phyloP scores from a whole-genome alignment of 2,888 invertebrate genomes.

The Volucella inflata region DNA sequence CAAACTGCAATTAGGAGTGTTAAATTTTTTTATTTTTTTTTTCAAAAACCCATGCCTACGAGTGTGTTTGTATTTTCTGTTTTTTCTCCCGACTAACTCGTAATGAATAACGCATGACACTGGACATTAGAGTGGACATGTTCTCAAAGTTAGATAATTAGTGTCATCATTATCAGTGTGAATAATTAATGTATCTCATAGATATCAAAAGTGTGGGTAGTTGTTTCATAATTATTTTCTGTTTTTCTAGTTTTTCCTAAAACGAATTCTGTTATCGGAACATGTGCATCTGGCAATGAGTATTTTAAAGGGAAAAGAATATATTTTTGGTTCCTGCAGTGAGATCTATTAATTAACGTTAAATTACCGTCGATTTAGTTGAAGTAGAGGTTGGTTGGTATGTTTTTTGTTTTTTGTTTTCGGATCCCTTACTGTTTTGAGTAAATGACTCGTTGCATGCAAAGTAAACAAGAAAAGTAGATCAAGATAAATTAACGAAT shows the following conservation, averaged over 20 bases:
- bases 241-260: not conserved
- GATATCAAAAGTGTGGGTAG: constrained; percentile 21
- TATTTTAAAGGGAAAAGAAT: constrained; percentile 34
- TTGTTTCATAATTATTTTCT: not conserved
- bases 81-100: constrained; percentile 15
- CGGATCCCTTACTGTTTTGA: constrained; percentile 32
- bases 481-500: too few species aligned
- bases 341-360: constrained; percentile 74
- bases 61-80: not conserved
- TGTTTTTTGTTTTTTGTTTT: too few species aligned
- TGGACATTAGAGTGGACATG: constrained; percentile 18
- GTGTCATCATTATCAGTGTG: constrained; percentile 71
- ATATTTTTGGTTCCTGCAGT: constrained; percentile 62
- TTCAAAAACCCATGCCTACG: not conserved
- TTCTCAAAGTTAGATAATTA: constrained; percentile 69
- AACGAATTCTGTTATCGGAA: constrained; percentile 47
- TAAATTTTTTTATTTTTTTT: constrained; percentile 9
- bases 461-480: constrained; percentile 41
- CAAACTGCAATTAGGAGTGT: constrained; percentile 64
- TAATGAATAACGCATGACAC: not conserved
- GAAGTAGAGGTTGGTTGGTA: constrained; percentile 38
- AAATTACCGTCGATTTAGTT: constrained; percentile 50
- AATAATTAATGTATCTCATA: constrained; percentile 62
- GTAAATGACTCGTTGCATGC: constrained; percentile 52
- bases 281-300: constrained; percentile 58